A percentile compares a stretch with the other conserved stretches of the same genome.
phyloP scores from a whole-genome alignment of 2,888 invertebrate genomes.

The Lottia scabra region DNA sequence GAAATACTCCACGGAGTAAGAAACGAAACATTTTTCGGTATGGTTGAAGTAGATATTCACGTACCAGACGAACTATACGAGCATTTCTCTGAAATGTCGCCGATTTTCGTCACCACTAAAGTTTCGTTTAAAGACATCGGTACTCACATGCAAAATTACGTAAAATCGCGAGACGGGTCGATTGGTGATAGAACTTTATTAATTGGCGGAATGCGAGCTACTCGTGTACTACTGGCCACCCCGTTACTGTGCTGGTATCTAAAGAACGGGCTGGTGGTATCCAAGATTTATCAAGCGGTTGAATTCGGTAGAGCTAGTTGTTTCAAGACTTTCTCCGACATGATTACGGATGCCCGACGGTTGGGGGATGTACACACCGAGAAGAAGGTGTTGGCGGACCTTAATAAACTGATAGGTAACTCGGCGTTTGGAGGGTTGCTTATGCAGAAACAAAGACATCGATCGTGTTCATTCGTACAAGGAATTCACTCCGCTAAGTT shows the following conservation, averaged over 20 bases:
- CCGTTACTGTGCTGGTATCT: conserved; percentile 37
- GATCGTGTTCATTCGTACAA: neutral
- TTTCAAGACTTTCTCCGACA: too few species aligned
- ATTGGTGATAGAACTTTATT: neutral
- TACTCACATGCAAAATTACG: neutral
- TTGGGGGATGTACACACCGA: neutral
- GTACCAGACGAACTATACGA: too few species aligned
- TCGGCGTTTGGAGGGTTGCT: neutral
- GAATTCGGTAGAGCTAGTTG: too few species aligned
- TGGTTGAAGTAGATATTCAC: too few species aligned
- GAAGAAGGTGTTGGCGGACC: neutral
- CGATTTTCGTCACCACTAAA: neutral
- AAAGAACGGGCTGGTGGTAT: conserved; percentile 31
- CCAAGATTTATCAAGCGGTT: conserved; percentile 24
- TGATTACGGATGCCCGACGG: neutral
- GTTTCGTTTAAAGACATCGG: neutral
- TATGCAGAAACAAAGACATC: neutral
- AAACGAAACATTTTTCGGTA: too few species aligned
- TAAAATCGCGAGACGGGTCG: too few species aligned
- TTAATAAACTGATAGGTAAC: neutral
- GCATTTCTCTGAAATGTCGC: too few species aligned
- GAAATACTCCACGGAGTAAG: too few species aligned
- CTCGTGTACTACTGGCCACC: conserved; percentile 22
- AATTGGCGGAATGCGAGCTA: conserved; percentile 6
- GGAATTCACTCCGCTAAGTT: neutral